Evolutionary conservation across 37 sponge, comb jelly and placozoan genomes (phyloP), one percentile per base, ranked within the genome.

Genomic region (Corticium candelabrum): DNA sequence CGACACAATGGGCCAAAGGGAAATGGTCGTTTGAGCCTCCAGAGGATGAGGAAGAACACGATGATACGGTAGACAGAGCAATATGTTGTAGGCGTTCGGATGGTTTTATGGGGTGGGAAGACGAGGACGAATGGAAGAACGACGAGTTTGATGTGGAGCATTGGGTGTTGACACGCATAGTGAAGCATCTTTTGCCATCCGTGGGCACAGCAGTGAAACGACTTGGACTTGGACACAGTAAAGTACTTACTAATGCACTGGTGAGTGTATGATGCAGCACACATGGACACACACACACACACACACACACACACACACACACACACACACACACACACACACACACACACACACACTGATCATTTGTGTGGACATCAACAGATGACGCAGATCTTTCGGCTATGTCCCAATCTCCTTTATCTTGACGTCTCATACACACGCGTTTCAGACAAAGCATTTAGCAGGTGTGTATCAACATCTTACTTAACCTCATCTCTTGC

Each of bases 381-480:
- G 91, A 81, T 88, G 37, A 77, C 68, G 38, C 76, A 73, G 40
- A 88, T 88, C 78, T 74, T 91, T n/a, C 35, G 40, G 3, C 76
- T 41, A 35, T 91, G 91, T 79, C 91, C 91, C 35, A 85, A 91
- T 68, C 78, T 91, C 40, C 41, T 40, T 3, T 76, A 85, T 38
- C 81, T 91, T 21, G 91, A 91, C 39, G 85, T 91, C 67, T 91
- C 91, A 0, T 40, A 83, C 80, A 91, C 91, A 34, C 74, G 62
- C 36, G 75, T 88, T n/a, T 81, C 86, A 2, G 91, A 91, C 76
- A 88, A 82, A 83, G 83, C 89, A 39, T 91, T 91, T 56, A 79
- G 39, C 71, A 84, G 91, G 91, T 91, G 32, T 82, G 87, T 37
- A 38, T 1, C 15, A n/a, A n/a, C n/a, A n/a, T n/a, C n/a, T n/a